These are phyloP conservation scores for Thalassaphorura encarpata DNA, from an alignment of 1,140 invertebrate genomes.

Conservation along the genomic window DNA sequence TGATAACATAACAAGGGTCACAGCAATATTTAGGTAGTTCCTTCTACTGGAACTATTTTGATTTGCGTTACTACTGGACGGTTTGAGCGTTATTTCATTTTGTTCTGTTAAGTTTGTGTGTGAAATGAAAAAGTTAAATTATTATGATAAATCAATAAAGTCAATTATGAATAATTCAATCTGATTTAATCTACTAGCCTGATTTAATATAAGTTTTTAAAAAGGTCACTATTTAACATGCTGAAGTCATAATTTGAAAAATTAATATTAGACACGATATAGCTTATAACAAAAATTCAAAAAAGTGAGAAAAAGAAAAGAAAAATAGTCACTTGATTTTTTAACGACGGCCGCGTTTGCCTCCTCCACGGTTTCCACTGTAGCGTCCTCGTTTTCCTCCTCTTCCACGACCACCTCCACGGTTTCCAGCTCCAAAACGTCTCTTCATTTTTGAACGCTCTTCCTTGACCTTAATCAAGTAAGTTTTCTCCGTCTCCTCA, in stretches of 20 bases:
- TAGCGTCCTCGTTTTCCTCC: neutral
- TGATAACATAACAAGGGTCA: no score
- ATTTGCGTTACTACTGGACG: no score
- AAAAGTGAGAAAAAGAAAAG: neutral
- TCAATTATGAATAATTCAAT: no score
- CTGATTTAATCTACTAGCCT: no score
- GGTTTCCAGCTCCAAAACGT: neutral
- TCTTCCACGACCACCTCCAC: conserved; percentile 18
- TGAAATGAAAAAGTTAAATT: no score
- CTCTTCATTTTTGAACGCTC: conserved; percentile 10
- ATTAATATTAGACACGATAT: neutral
- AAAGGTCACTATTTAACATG: neutral
- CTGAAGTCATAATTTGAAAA: neutral
- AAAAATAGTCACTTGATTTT: neutral
- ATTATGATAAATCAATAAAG: no score
- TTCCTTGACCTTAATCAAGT: conserved; percentile 2
- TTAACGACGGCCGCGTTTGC: conserved; percentile 3
- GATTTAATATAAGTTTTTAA: no score
- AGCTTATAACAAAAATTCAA: neutral
- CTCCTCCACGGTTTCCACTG: conserved; percentile 18
- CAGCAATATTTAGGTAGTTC: no score
- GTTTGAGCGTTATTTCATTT: no score
- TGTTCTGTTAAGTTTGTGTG: no score
- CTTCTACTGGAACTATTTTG: no score
- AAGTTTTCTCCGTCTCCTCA: conserved; percentile 29